Conservation (phyloP, 2,888 invertebrate species). For the Diarsia rubi region DNA sequence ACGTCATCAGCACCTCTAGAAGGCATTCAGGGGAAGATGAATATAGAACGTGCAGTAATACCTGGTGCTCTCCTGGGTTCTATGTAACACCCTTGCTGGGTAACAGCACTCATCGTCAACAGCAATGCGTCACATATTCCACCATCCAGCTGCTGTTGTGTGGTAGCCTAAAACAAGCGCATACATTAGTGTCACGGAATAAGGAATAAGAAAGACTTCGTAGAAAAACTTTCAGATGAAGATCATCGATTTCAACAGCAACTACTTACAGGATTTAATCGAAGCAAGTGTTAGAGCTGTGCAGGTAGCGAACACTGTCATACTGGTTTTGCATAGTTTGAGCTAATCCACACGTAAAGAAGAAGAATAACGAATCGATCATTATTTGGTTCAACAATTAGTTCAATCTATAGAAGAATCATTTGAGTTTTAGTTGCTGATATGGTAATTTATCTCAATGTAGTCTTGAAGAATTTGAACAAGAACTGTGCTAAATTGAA, state of each 20-base stretch:
- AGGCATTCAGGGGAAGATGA: background rate
- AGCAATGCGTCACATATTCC: conserved; percentile 85
- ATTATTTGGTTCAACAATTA: background rate
- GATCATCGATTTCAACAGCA: background rate
- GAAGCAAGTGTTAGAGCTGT: no score
- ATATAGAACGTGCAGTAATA: conserved; percentile 38
- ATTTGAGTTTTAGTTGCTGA: background rate
- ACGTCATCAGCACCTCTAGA: background rate
- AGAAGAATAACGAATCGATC: no score
- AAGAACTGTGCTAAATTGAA: no score
- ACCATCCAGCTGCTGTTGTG: conserved; percentile 75
- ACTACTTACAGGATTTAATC: no score
- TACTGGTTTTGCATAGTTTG: no score
- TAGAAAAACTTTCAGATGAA: background rate
- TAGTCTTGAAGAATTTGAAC: background rate
- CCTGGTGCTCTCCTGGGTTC: conserved; percentile 84
- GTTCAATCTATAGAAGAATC: background rate
- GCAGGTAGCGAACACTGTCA: no score
- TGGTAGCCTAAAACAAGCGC: conserved; percentile 64
- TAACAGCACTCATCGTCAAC: conserved; percentile 89
- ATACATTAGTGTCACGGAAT: background rate
- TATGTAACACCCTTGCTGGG: conserved; percentile 90
- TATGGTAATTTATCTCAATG: background rate
- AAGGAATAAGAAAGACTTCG: background rate
- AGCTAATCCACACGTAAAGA: no score